phyloP scores from a whole-genome alignment of 2,797 vertebrate genomes.

The Gymnothorax reevesii region DNA sequence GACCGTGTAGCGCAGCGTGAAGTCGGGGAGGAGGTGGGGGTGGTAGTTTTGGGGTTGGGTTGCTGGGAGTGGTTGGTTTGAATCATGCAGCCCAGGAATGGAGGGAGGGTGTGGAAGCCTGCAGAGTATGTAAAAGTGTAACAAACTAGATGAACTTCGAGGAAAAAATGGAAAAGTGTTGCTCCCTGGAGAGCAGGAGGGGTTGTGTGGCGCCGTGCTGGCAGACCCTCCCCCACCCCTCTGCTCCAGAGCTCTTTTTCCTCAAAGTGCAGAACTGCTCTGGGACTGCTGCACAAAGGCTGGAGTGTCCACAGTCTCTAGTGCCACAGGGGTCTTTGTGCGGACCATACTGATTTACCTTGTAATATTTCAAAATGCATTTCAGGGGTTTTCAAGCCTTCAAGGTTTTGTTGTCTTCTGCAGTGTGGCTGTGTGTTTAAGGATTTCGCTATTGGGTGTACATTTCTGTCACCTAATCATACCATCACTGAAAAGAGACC shows the following conservation, averaged over 20 bases:
- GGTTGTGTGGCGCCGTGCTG: slow-evolving; percentile 42
- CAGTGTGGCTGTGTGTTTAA: not conserved
- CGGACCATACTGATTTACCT: not conserved
- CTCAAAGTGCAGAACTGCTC: not conserved
- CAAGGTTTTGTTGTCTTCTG: not conserved
- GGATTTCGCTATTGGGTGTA: not conserved
- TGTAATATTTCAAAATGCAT: slow-evolving; percentile 5
- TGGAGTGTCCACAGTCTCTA: not conserved
- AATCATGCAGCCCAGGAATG: not conserved
- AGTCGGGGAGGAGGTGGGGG: not conserved
- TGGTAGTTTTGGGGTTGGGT: not conserved
- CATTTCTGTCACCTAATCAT: not conserved
- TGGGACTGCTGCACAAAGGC: slow-evolving; percentile 12
- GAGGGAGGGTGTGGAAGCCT: slow-evolving; percentile 19
- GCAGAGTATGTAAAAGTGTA: not conserved
- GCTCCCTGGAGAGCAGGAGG: slow-evolving; percentile 26
- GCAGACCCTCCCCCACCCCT: slow-evolving; percentile 12
- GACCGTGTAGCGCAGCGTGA: not conserved
- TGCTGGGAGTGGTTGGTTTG: not conserved
- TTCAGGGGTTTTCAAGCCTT: not conserved
- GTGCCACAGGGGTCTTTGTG: not conserved
- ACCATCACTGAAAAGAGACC: not conserved
- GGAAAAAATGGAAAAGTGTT: slow-evolving; percentile 38
- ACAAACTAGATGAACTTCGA: slow-evolving; percentile 44
- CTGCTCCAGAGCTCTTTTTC: slow-evolving; percentile 10